phyloP scores from a whole-genome alignment of 1,140 invertebrate genomes.

The Tetramorium parvispinum region DNA sequence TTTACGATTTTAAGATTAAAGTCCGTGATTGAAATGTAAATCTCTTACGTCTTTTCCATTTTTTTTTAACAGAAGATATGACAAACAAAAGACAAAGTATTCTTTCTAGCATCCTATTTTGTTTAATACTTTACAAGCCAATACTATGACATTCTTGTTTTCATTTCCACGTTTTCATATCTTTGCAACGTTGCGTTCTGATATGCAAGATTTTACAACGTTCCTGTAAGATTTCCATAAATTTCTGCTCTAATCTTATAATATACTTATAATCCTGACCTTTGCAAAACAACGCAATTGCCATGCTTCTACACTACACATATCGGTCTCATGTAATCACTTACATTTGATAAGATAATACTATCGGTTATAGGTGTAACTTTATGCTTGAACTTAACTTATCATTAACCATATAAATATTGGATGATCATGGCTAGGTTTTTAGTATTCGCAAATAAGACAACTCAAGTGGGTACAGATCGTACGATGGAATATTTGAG shows the following conservation, averaged over 20 bases:
- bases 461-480: background rate
- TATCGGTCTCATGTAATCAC: background rate
- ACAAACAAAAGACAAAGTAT: background rate
- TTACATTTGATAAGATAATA: constrained; percentile 6
- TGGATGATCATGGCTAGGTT: background rate
- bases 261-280: background rate
- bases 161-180: background rate
- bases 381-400: background rate
- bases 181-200: background rate
- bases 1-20: no score
- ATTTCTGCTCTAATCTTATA: constrained; percentile 10
- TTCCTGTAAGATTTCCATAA: background rate
- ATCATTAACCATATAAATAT: constrained; percentile 25
- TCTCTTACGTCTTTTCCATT: background rate
- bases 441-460: background rate
- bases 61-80: background rate
- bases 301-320: background rate
- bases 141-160: background rate
- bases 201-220: background rate
- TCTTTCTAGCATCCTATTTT: background rate
- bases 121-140: background rate
- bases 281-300: background rate
- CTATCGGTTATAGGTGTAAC: constrained; percentile 1
- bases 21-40: background rate
- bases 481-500: constrained; percentile 87